Evolutionary conservation across 2,888 invertebrate species (phyloP).

Genomic region (Notodonta dromedarius): DNA sequence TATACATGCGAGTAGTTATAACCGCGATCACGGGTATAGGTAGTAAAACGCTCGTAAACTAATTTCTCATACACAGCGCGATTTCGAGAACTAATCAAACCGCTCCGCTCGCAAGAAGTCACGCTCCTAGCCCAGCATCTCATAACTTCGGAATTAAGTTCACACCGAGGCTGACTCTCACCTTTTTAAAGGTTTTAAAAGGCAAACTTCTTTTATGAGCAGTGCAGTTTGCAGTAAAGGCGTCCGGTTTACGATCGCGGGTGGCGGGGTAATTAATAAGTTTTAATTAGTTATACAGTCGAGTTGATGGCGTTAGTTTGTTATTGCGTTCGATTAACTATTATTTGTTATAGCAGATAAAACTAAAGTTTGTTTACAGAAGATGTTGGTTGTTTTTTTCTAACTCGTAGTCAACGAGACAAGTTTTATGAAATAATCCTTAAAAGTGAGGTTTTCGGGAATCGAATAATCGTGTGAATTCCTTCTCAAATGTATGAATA

Average conservation of each 20-base stretch:
- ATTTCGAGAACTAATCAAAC: constrained; percentile 60
- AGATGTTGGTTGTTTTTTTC: not conserved
- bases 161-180: constrained; percentile 49
- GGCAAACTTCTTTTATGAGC: constrained; percentile 70
- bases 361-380: not conserved
- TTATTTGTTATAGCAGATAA: constrained; percentile 7
- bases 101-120: constrained; percentile 62
- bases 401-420: too few relatives aligned
- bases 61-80: constrained; percentile 21
- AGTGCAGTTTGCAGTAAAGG: constrained; percentile 46
- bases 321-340: constrained; percentile 37
- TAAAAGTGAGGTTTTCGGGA: too few relatives aligned
- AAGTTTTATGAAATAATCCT: too few relatives aligned
- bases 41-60: constrained; percentile 13
- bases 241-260: constrained; percentile 63
- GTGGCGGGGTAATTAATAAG: constrained; percentile 71
- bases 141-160: constrained; percentile 13
- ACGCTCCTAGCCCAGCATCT: constrained; percentile 45
- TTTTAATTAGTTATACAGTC: constrained; percentile 69
- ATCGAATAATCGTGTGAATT: too few relatives aligned
- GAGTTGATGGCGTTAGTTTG: constrained; percentile 39
- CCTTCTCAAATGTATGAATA: too few relatives aligned
- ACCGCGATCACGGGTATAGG: not conserved
- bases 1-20: too few relatives aligned
- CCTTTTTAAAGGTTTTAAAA: constrained; percentile 63